Evolutionary conservation across 2,797 vertebrate genomes (phyloP).

Genomic region (Cossypha caffra): DNA sequence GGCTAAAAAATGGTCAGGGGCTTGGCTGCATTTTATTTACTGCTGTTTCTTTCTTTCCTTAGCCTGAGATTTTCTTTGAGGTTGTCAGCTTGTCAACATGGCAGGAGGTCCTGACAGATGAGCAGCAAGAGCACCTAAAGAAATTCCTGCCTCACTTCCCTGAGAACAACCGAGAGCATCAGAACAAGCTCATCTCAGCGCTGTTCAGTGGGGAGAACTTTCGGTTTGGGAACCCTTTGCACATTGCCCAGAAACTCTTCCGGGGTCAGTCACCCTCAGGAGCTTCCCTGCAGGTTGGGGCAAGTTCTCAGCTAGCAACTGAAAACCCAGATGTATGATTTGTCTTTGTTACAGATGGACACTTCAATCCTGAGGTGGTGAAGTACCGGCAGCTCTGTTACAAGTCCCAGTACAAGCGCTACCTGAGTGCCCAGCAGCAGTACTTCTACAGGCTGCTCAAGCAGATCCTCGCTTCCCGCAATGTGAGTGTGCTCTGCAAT

Average conservation of each 20-base stretch:
- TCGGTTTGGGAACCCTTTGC: conserved; percentile 92
- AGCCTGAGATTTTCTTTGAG: conserved; percentile 96
- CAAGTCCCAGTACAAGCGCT: conserved; percentile 92
- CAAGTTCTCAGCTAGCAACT: background rate
- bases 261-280: conserved; percentile 76
- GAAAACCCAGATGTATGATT: background rate
- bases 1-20: background rate
- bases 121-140: conserved; percentile 88
- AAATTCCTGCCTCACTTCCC: conserved; percentile 92
- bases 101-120: conserved; percentile 88
- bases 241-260: conserved; percentile 93
- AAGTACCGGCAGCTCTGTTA: conserved; percentile 93
- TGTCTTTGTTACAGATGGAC: conserved; percentile 83
- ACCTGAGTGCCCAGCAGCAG: conserved; percentile 90
- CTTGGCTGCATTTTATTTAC: rapidly evolving
- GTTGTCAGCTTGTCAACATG: conserved; percentile 93
- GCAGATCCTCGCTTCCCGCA: conserved; percentile 94
- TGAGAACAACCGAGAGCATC: conserved; percentile 81
- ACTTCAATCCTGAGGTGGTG: conserved; percentile 96
- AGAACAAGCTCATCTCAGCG: conserved; percentile 81
- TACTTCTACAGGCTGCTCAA: conserved; percentile 95
- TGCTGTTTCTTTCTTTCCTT: background rate
- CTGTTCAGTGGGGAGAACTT: conserved; percentile 90
- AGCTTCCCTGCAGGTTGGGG: background rate
- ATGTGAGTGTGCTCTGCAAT: conserved; percentile 75